A percentile compares a stretch with the other conserved stretches of the same genome.
Conservation (phyloP, 2,113 vertebrate genomes). For the Ginglymostoma cirratum region DNA sequence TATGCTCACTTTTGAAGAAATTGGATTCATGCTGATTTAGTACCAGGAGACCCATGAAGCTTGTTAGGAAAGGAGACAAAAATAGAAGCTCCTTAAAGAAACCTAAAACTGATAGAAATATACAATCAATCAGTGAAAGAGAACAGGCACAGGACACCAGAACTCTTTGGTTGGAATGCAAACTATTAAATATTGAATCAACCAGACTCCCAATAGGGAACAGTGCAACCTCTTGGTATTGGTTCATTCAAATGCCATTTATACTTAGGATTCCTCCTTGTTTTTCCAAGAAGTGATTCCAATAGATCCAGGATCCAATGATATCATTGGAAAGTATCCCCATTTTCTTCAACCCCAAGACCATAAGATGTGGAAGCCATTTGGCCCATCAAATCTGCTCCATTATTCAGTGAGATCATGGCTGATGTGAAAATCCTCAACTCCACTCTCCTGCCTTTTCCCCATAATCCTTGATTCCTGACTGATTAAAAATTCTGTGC, state of each 20-base stretch:
- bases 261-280: neutral
- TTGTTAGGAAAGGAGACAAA: neutral
- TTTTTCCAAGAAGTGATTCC: neutral
- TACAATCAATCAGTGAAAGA: neutral
- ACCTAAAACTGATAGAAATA: neutral
- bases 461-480: too few relatives aligned
- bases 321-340: neutral
- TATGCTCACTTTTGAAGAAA: neutral
- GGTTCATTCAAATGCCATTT: neutral
- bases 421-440: too few relatives aligned
- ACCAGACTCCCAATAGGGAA: too few relatives aligned
- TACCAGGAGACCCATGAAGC: neutral
- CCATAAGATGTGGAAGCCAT: too few relatives aligned
- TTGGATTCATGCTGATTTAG: neutral
- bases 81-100: neutral
- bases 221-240: neutral
- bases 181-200: neutral
- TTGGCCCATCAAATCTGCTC: too few relatives aligned
- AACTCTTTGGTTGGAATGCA: neutral
- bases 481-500: too few relatives aligned
- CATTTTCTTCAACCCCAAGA: neutral
- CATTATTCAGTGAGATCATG: too few relatives aligned
- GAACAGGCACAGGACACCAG: neutral
- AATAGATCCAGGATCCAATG: neutral
- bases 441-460: too few relatives aligned